Percentiles rank a stretch among this genome's conserved stretches.
Conservation (phyloP, 2,113 vertebrate species). For the Phasianus colchicus region DNA sequence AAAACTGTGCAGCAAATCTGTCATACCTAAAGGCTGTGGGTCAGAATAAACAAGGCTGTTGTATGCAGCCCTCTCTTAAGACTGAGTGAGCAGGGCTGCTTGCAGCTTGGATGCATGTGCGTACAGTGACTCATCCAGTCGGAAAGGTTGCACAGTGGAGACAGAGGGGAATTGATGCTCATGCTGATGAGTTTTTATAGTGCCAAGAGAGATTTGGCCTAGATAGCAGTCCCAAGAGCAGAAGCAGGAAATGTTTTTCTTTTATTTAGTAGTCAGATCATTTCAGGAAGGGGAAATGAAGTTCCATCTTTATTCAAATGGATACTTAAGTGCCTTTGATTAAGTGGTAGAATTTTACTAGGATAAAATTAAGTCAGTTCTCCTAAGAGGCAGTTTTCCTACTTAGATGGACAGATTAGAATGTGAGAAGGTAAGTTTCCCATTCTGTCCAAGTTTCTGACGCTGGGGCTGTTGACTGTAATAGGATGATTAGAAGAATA, state of each 20-base stretch:
- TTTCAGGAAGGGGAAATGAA: not conserved
- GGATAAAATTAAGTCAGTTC: not conserved
- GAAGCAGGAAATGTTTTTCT: constrained; percentile 6
- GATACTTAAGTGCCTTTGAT: not conserved
- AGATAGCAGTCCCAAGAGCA: not conserved
- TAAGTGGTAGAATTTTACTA: not conserved
- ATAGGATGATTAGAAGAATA: accelerated
- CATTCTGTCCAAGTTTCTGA: not conserved
- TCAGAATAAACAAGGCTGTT: not conserved
- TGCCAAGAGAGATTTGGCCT: constrained; percentile 6
- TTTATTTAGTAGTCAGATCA: not conserved
- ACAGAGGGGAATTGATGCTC: not conserved
- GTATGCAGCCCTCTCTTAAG: not conserved
- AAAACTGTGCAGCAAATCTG: not conserved
- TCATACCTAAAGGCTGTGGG: not conserved
- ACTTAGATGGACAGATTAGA: not conserved
- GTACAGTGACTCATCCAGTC: constrained; percentile 1
- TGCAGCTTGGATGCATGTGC: not conserved
- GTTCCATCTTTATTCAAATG: not conserved
- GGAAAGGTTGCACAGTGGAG: constrained; percentile 1
- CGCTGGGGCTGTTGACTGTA: not conserved
- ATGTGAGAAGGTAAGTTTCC: not conserved
- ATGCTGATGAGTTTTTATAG: not conserved
- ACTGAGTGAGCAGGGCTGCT: not conserved
- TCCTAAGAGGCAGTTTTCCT: not conserved